Percentiles rank a stretch among this genome's conserved stretches.
These are phyloP conservation scores for Strix occidentalis DNA, from an alignment of 2,797 vertebrate genomes.

Conservation along the genomic window DNA sequence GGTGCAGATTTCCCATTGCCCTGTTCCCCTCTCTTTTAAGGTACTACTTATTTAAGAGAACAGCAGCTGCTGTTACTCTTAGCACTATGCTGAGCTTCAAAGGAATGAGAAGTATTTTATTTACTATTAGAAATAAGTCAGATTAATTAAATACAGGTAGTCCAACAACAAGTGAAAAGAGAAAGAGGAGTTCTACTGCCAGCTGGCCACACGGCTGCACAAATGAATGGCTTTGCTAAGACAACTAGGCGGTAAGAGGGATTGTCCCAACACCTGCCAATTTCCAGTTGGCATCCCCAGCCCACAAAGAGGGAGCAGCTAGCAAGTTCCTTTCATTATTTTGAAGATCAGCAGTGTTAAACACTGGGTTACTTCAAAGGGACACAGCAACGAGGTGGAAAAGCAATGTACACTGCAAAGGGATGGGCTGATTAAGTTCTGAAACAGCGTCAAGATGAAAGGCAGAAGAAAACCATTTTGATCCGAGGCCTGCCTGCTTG, in stretches of 20 bases:
- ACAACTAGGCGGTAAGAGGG: background rate
- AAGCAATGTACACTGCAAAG: background rate
- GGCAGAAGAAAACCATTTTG: background rate
- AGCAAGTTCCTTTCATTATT: background rate
- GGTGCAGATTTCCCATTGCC: background rate
- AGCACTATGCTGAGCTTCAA: rapidly evolving
- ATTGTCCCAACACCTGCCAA: background rate
- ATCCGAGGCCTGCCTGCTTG: background rate
- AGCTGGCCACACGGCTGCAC: background rate
- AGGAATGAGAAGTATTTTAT: background rate
- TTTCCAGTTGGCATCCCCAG: background rate
- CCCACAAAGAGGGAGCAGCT: background rate
- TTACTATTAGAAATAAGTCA: background rate
- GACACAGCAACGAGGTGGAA: background rate
- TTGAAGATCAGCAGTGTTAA: background rate
- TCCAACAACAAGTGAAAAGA: background rate
- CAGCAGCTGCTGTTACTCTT: background rate
- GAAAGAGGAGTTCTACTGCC: background rate
- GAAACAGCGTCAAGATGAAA: background rate
- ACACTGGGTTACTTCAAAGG: conserved; percentile 6
- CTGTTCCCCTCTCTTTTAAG: background rate
- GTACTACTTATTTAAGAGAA: background rate
- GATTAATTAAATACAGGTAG: background rate
- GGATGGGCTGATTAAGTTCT: background rate
- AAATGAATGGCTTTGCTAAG: conserved; percentile 6